Percentiles rank a stretch among this genome's conserved stretches.
phyloP scores from a whole-genome alignment of 2,113 vertebrate species.

The Pomatorhinus ruficollis region DNA sequence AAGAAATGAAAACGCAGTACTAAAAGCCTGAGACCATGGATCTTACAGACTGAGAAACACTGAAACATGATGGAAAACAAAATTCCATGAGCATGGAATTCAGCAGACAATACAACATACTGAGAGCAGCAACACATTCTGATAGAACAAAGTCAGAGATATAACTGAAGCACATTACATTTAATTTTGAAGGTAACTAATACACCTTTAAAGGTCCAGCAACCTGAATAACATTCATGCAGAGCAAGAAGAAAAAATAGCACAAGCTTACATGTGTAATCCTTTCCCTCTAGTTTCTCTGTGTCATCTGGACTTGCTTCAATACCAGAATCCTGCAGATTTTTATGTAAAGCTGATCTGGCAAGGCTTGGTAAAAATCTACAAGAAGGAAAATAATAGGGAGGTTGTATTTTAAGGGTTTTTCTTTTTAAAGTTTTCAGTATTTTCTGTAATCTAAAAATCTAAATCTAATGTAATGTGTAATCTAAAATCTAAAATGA shows the following conservation, averaged over 20 bases:
- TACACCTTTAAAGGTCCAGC: background rate
- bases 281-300: conserved; percentile 53
- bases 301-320: conserved; percentile 53
- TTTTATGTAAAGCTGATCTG: conserved; percentile 87
- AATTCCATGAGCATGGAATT: background rate
- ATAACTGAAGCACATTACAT: background rate
- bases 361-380: conserved; percentile 95
- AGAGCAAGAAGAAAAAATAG: background rate
- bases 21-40: background rate
- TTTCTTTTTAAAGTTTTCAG: background rate
- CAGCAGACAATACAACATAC: background rate
- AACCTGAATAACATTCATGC: background rate
- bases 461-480: background rate
- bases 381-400: background rate
- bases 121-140: background rate
- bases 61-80: background rate
- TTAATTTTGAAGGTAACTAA: background rate
- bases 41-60: background rate
- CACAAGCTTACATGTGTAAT: conserved; percentile 82
- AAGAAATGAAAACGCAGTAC: background rate
- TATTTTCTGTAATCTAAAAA: background rate
- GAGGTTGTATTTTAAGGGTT: background rate
- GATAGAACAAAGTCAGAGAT: background rate
- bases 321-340: conserved; percentile 81
- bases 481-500: background rate